Conservation (phyloP, 2,888 invertebrate species). For the Tupiocoris notatus region DNA sequence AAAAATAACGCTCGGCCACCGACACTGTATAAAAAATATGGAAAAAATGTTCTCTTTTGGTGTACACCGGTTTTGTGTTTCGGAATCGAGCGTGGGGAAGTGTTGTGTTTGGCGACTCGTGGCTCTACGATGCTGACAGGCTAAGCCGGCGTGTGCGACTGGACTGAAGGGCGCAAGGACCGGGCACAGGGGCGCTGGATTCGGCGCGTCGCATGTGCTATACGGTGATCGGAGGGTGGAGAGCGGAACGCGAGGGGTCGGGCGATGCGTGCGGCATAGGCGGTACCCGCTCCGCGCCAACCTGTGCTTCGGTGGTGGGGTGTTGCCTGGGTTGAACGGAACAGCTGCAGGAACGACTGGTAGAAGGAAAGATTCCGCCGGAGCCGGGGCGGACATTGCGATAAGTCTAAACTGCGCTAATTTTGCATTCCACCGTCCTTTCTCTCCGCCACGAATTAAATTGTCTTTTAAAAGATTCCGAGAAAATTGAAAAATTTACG, state of each 20-base stretch:
- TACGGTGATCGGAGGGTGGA: neutral
- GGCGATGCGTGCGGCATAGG: neutral
- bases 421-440: too few species aligned
- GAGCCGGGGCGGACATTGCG: neutral
- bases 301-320: neutral
- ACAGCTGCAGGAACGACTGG: neutral
- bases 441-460: too few species aligned
- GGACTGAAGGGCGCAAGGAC: neutral
- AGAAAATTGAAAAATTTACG: too few species aligned
- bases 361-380: neutral
- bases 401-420: too few species aligned
- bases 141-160: constrained; percentile 48
- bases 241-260: too few species aligned
- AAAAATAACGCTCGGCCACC: neutral
- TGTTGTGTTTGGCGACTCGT: neutral
- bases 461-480: too few species aligned
- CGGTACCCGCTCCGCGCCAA: neutral
- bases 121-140: constrained; percentile 35
- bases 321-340: neutral
- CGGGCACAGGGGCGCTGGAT: neutral
- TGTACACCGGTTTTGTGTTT: constrained; percentile 11
- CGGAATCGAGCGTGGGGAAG: constrained; percentile 7
- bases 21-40: constrained; percentile 22
- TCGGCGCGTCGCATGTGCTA: neutral
- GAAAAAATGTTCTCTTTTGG: constrained; percentile 36